These are phyloP conservation scores for Cephus cinctus DNA, from an alignment of 1,140 invertebrate species.

Conservation along the genomic window DNA sequence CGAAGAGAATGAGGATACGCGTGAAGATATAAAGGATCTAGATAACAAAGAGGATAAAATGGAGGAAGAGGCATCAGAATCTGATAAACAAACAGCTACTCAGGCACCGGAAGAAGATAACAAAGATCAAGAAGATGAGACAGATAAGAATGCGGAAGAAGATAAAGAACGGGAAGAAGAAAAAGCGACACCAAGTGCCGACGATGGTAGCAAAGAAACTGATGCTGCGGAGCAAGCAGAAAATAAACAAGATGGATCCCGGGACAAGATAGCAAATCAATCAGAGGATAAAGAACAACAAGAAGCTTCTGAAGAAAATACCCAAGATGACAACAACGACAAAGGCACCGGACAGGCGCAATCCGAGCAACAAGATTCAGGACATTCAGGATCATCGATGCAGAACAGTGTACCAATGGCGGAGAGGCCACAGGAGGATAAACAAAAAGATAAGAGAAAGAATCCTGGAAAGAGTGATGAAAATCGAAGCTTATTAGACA, in stretches of 20 bases:
- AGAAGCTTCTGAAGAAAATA: conserved; percentile 38
- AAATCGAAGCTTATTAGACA: conserved; percentile 52
- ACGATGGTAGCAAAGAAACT: conserved; percentile 40
- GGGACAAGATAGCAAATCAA: conserved; percentile 38
- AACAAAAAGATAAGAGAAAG: conserved; percentile 46
- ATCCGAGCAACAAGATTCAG: conserved; percentile 51
- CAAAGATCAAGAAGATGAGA: conserved; percentile 40
- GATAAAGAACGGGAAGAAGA: conserved; percentile 50
- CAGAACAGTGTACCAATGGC: conserved; percentile 30
- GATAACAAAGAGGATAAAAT: conserved; percentile 26
- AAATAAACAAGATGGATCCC: conserved; percentile 38
- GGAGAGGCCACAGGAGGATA: conserved; percentile 33
- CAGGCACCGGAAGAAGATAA: conserved; percentile 38
- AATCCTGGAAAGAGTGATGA: conserved; percentile 54
- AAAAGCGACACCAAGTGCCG: conserved; percentile 37
- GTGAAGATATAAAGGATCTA: conserved; percentile 55
- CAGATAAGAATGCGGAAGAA: conserved; percentile 41
- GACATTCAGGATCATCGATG: conserved; percentile 49
- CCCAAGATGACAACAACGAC: conserved; percentile 50
- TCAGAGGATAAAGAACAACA: conserved; percentile 24
- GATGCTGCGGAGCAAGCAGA: conserved; percentile 45
- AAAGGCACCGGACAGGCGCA: conserved; percentile 57
- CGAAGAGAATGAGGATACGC: conserved; percentile 43
- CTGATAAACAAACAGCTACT: conserved; percentile 19
- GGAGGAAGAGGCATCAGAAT: conserved; percentile 26